Evolutionary conservation across 2,797 vertebrate species (phyloP).

Genomic region (Odontamblyopus lacepedii): DNA sequence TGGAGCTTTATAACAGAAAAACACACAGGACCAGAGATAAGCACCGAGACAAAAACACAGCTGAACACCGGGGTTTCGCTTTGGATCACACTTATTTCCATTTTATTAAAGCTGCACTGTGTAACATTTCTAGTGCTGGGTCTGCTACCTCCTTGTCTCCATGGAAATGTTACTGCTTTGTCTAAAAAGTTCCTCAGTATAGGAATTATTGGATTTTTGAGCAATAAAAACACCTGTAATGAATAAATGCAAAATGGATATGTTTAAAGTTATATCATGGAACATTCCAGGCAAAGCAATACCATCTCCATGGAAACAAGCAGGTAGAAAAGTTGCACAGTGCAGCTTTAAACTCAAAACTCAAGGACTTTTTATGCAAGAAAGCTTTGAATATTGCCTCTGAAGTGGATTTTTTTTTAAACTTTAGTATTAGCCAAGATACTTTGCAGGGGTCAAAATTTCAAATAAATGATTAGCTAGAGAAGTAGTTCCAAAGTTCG

Average conservation of each 20-base stretch:
- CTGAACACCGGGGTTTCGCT: background rate
- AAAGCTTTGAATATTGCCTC: background rate
- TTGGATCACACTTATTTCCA: background rate
- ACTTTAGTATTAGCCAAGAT: background rate
- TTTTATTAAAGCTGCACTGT: background rate
- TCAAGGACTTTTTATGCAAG: background rate
- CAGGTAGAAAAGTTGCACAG: no score
- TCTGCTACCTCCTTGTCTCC: no score
- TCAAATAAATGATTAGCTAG: background rate
- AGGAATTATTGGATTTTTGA: no score
- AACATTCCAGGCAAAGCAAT: no score
- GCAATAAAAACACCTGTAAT: no score
- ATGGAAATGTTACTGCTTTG: no score
- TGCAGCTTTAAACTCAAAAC: slow-evolving; percentile 3
- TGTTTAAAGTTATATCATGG: no score
- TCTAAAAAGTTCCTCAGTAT: no score
- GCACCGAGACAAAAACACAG: background rate
- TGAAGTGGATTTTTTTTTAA: background rate
- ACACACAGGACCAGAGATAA: background rate
- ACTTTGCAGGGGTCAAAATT: background rate
- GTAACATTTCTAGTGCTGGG: no score
- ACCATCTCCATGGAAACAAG: no score
- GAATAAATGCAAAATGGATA: no score
- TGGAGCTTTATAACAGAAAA: background rate
- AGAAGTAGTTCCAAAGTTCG: slow-evolving; percentile 6